A percentile compares a stretch with the other conserved stretches of the same genome.
phyloP scores from a whole-genome alignment of 1,140 invertebrate species.

The Tyrophagus putrescentiae region DNA sequence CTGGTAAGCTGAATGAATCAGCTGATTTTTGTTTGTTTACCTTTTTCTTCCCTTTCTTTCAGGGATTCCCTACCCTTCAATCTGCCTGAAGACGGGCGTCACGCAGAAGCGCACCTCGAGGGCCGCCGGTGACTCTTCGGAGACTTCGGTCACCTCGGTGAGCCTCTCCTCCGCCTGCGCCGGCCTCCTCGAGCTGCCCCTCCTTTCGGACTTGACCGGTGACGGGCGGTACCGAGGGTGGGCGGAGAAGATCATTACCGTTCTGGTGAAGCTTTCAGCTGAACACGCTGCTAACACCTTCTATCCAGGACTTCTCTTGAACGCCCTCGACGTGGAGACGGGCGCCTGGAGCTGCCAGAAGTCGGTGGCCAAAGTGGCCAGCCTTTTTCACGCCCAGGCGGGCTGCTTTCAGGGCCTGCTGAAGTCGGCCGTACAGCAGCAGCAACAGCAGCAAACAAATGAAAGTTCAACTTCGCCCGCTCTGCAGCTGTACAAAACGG shows the following conservation, averaged over 20 bases:
- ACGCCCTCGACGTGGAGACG: background rate
- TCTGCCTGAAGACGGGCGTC: background rate
- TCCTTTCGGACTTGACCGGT: background rate
- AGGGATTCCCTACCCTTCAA: background rate
- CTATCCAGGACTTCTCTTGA: background rate
- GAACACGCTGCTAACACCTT: background rate
- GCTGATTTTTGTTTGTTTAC: background rate
- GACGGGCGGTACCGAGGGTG: background rate
- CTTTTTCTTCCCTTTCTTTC: background rate
- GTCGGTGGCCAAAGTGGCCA: background rate
- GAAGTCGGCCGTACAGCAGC: background rate
- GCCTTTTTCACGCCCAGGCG: background rate
- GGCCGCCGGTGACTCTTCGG: too few species aligned
- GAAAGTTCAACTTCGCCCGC: background rate
- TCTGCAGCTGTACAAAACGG: background rate
- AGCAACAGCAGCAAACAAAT: too few species aligned
- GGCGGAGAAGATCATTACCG: background rate
- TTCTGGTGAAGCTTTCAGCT: background rate
- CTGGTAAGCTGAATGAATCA: background rate
- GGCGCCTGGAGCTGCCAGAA: too few species aligned
- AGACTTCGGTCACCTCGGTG: background rate
- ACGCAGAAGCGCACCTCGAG: too few species aligned
- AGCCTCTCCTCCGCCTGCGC: background rate
- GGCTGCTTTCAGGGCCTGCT: background rate
- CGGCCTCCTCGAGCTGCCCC: background rate